Evolutionary conservation across 92 coral and sea anemone species (phyloP), one percentile per base, ranked within the genome.

Genomic region (Palythoa grandiflora): DNA sequence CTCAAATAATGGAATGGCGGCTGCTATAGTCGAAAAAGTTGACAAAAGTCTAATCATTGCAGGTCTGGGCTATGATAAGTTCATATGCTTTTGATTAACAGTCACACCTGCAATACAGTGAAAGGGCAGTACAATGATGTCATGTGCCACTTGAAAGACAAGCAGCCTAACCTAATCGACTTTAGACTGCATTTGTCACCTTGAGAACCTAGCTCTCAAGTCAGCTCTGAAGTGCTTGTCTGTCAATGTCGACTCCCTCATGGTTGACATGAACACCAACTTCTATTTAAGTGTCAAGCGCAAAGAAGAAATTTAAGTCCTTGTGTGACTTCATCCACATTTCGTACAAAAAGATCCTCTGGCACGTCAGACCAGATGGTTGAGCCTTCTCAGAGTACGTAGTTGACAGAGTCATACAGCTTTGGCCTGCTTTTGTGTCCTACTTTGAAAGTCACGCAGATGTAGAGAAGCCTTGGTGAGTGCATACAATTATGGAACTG

Each of bases 241-340:
- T 55, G 19, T 75, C n/a, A 75, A 75, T 75, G 80, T 40, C 20
- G 80, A 75, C 80, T 75, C 80, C 14, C 80, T 75, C 80, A 75
- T 19, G 80, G 55, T 75, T 75, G 80, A 75, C 55, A 75, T 75
- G 1, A 75, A 39, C 55, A 75, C 80, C 6, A 2, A 40, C 47
- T 40, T 2, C 47, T 40, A 40, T 40, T 11, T 44, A 9, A 75
- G 55, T 75, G 80, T 75, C 80, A 75, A 75, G 80, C 80, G 57
- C 15, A 75, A 75, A 28, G 80, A 38, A 28, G 16, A 75, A 28
- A 13, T 14, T 75, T 5, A 72, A 72, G 77, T 47, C 37, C 16
- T 72, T 72, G 52, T 72, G 52, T 48, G 77, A 72, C 54, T 72
- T 72, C 3, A 52, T 72, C 77, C 38, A 72, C 21, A 48, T 72